Base-by-base conservation (phyloP, 2,888 invertebrate genomes). In the Leptinotarsa peninsularis region DNA sequence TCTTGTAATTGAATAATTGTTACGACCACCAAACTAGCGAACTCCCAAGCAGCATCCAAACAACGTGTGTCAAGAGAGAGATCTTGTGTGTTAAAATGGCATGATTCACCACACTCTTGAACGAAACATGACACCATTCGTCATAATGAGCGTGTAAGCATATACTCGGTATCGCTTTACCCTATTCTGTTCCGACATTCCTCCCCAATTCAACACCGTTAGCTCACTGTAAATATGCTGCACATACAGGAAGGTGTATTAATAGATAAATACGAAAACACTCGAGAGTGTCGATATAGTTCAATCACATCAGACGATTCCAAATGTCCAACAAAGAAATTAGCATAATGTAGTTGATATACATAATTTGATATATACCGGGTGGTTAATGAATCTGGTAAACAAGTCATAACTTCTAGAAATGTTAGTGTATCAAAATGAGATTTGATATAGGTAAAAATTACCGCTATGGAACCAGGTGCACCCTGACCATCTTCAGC, bases 1-100 rank as follows among this genome's bases (percentile, higher is more conserved):
- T 43, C 43, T 43, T 52, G 52, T 52, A 52, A 52, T 15, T 52
- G 15, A 52, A n/a, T 52, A 52, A 43, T 52, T 15, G n/a, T n/a
- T 52, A 52, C 58, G 21, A 21, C 58, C 23, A 58, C 58, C 13
- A 21, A 21, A 23, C 18, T 21, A 58, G 58, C 21, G 58, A 23
- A 58, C 58, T 23, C 58, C 58, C 58, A 58, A 17, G 58, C 58
- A 58, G 21, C 23, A 23, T 58, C 56, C 21, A 58, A 52, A 21
- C 58, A 21, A 23, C 23, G 18, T 13, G 58, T 15, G 21, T 21
- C 23, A 23, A 58, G 58, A 58, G 58, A 58, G 15, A 23, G 21
- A 27, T 63, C 63, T 63, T 43, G 43, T 63, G 63, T 63, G 63
- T 54, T n/a, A 58, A 63, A 63, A 63, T 17, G 33, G 63, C 63